These are phyloP conservation scores for Cyclopterus lumpus DNA, from an alignment of 2,797 vertebrate genomes.

Conservation along the genomic window DNA sequence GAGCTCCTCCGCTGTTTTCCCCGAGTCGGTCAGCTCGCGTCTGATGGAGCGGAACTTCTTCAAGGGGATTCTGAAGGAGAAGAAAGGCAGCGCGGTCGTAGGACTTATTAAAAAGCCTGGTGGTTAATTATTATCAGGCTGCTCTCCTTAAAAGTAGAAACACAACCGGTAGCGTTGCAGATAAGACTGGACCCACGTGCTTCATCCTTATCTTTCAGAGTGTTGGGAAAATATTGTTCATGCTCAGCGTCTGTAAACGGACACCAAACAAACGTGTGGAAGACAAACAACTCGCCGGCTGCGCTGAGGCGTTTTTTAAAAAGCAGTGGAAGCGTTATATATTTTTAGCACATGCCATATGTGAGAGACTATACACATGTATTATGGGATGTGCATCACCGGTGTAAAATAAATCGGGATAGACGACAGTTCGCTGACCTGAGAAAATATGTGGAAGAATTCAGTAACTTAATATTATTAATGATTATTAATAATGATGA, in stretches of 20 bases:
- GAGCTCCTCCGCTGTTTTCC: slow-evolving; percentile 81
- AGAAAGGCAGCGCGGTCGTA: not conserved
- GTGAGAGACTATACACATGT: too few relatives aligned
- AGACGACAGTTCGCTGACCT: too few relatives aligned
- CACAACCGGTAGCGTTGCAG: not conserved
- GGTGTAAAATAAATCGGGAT: too few relatives aligned
- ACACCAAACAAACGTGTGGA: not conserved
- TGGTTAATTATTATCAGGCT: not conserved
- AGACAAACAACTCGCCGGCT: too few relatives aligned
- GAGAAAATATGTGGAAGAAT: too few relatives aligned
- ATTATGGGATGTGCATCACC: too few relatives aligned
- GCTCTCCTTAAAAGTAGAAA: not conserved
- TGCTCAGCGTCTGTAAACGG: too few relatives aligned
- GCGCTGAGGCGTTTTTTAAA: not conserved
- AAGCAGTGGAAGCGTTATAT: not conserved
- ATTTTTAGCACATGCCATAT: not conserved
- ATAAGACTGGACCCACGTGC: slow-evolving; percentile 9
- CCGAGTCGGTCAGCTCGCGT: slow-evolving; percentile 85
- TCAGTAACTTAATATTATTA: too few relatives aligned
- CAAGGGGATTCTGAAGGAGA: slow-evolving; percentile 88
- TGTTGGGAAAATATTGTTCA: too few relatives aligned
- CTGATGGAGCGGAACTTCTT: slow-evolving; percentile 92
- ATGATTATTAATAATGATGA: too few relatives aligned
- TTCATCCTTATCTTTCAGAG: not conserved
- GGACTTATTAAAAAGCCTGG: not conserved